Base-by-base conservation (phyloP, 2,797 vertebrate species). In the Poliocrania exsul region DNA sequence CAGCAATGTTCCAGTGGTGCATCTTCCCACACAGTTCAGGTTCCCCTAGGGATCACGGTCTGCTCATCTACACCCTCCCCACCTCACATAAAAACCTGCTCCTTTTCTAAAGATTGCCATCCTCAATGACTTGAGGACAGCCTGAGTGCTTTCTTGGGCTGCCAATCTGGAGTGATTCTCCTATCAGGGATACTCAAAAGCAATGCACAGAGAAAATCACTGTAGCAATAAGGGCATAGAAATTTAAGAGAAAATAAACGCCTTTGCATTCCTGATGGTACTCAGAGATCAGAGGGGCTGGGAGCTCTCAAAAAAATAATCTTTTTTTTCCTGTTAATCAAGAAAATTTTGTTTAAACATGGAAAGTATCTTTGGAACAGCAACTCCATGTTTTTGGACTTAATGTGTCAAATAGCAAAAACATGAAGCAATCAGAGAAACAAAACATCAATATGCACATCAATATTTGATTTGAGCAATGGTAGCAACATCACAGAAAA, bases 11-110 rank as follows among this genome's bases (percentile, higher is more conserved):
- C 37, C 10, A 35, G 37, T n/a, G 46, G 12, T 23, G 29, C 13
- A 33, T 18, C 44, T 65, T 66, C 11, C 24, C 0, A 1, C 5
- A 17, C 0, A 1, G 14, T 51, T 74, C 37, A 47, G 4, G 9
- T 26, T 74, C 6, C 4, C 19, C 5, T 71, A 28, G 38, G 26
- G 16, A 54, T 40, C 20, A 54, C 19, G 11, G 2, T 47, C 24
- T 81, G 12, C 16, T 57, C n/a, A 73, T 15, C 17, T 49, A 14
- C 26, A 38, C 11, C 2, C 1, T 65, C 7, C 11, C 9, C 10
- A 47, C 4, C 14, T 64, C 9, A 28, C 50, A 21, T 19, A 53
- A 57, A 67, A 64, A 44, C 3, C 24, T 73, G 8, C 17, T 81
- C 28, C 25, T 73, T 46, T 61, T 78, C 29, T 65, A 8, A 8